Conservation (phyloP, 2,888 invertebrate species). For the Tethea ocularis region DNA sequence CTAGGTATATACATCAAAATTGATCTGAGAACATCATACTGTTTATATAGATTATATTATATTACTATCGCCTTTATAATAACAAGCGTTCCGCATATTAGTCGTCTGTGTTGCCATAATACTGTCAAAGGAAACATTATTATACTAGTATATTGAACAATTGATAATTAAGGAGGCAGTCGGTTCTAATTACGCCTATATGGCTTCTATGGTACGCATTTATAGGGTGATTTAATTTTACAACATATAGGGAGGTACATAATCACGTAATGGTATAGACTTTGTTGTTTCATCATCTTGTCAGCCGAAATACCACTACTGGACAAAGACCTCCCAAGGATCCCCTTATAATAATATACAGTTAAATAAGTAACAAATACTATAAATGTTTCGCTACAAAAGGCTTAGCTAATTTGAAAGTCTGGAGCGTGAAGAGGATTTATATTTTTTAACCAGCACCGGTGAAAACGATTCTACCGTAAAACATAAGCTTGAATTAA, state of each 20-base stretch:
- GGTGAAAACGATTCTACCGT: constrained; percentile 48
- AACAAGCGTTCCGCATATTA: constrained; percentile 20
- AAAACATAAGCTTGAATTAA: constrained; percentile 51
- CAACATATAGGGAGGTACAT: too few species aligned
- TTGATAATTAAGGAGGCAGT: constrained; percentile 17
- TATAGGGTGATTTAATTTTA: not conserved
- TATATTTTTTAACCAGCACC: constrained; percentile 54
- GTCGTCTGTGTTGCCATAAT: constrained; percentile 15
- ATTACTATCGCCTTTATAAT: not conserved
- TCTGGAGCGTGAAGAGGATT: constrained; percentile 61
- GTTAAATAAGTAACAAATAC: not conserved
- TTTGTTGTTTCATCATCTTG: too few species aligned
- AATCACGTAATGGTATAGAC: too few species aligned
- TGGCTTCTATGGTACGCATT: not conserved
- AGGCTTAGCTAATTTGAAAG: constrained; percentile 67
- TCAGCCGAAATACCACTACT: too few species aligned
- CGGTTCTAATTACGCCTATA: constrained; percentile 1
- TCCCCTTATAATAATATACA: not conserved
- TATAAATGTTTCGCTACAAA: constrained; percentile 63
- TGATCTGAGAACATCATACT: too few species aligned
- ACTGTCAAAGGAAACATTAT: constrained; percentile 35
- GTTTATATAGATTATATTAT: not conserved
- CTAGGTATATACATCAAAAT: too few species aligned
- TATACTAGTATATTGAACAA: constrained; percentile 19
- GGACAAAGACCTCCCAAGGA: too few species aligned